Conservation (phyloP, 2,888 invertebrate species). For the Dryadula phaetusa region DNA sequence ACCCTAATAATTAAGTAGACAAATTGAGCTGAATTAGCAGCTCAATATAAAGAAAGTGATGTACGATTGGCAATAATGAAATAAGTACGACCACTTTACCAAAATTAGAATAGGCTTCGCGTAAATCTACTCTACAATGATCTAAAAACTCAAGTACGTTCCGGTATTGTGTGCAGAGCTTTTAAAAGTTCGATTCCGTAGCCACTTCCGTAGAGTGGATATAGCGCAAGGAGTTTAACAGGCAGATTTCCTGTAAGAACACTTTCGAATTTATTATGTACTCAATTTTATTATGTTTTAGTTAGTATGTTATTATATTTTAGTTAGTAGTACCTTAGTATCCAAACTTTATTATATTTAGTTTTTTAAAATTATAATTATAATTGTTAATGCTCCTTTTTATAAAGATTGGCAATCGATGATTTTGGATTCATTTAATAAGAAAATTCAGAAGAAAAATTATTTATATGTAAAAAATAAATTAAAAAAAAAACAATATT, state of each 20-base stretch:
- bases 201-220: slow-evolving; percentile 34
- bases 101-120: slow-evolving; percentile 6
- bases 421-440: too few relatives aligned
- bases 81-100: background rate
- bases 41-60: background rate
- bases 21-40: background rate
- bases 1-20: background rate
- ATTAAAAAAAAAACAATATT: too few relatives aligned
- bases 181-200: slow-evolving; percentile 45
- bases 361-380: too few relatives aligned
- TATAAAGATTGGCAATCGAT: too few relatives aligned
- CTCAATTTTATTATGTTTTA: too few relatives aligned
- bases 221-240: slow-evolving; percentile 30
- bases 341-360: too few relatives aligned
- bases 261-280: slow-evolving; percentile 5
- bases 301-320: too few relatives aligned
- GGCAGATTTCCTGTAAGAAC: slow-evolving; percentile 19
- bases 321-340: too few relatives aligned
- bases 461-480: too few relatives aligned
- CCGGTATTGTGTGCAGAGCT: slow-evolving; percentile 44
- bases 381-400: too few relatives aligned
- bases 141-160: slow-evolving; percentile 18
- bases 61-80: background rate
- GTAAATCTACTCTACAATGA: slow-evolving; percentile 1
- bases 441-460: too few relatives aligned